A percentile compares a stretch with the other conserved stretches of the same genome.
Conservation (phyloP, 30 jellyfish, hydroid and myxozoan species). For the Hydractinia echinata region DNA sequence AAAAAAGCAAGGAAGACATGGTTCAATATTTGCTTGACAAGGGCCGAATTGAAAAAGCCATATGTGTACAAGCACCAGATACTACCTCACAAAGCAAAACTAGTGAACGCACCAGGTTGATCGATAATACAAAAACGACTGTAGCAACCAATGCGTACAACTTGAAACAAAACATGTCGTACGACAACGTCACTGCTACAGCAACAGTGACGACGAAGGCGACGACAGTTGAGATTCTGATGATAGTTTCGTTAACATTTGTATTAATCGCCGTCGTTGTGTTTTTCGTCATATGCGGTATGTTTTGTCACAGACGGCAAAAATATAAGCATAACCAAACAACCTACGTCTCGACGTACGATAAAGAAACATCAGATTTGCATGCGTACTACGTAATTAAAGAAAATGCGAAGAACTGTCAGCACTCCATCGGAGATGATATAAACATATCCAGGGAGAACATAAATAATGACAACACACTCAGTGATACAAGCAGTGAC, state of each 20-base stretch:
- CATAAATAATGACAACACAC: too few species aligned
- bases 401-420: too few species aligned
- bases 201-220: too few species aligned
- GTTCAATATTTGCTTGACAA: background rate
- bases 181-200: too few species aligned
- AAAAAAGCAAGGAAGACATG: background rate
- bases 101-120: too few species aligned
- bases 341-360: background rate
- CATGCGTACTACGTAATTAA: background rate
- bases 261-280: background rate
- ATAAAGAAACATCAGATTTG: background rate
- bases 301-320: background rate
- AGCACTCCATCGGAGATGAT: too few species aligned
- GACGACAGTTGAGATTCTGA: constrained; percentile 7
- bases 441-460: too few species aligned
- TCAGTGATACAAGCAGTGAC: too few species aligned
- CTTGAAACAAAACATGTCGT: too few species aligned
- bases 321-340: background rate
- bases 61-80: background rate
- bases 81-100: too few species aligned
- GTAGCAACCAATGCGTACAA: too few species aligned
- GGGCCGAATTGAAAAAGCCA: background rate
- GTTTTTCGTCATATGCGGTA: background rate
- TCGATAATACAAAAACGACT: too few species aligned
- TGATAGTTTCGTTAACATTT: background rate